A percentile compares a stretch with the other conserved stretches of the same genome.
Evolutionary conservation across 2,797 vertebrate species (phyloP).

Genomic region (Novumbra hubbsi): DNA sequence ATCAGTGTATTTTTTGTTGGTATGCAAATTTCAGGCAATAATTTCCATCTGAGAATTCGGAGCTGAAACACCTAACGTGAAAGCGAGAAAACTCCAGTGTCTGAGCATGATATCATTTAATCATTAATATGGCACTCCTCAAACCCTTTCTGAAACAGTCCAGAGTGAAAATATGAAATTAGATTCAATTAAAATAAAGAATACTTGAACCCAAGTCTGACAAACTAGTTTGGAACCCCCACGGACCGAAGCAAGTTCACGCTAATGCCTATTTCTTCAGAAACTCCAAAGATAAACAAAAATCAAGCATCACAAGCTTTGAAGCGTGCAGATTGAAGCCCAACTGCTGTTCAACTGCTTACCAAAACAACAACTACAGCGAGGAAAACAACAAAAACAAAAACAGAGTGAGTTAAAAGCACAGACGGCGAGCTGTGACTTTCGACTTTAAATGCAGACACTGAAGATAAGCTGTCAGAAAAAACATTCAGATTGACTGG

Average conservation of each 20-base stretch:
- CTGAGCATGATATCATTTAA: constrained; percentile 1
- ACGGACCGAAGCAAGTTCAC: not conserved
- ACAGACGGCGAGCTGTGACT: constrained; percentile 59
- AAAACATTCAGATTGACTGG: constrained; percentile 45
- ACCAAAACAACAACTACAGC: constrained; percentile 62
- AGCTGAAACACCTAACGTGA: not conserved
- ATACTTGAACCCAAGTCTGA: constrained; percentile 12
- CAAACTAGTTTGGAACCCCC: constrained; percentile 6
- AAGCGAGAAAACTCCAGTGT: constrained; percentile 3
- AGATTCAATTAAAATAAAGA: not conserved
- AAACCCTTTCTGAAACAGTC: constrained; percentile 12
- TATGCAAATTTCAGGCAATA: constrained; percentile 13
- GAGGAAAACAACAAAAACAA: constrained; percentile 60
- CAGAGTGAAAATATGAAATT: not conserved
- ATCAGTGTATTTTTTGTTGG: not conserved
- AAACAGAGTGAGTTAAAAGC: constrained; percentile 69
- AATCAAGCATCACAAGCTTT: constrained; percentile 55
- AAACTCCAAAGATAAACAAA: constrained; percentile 20
- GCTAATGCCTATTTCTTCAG: not conserved
- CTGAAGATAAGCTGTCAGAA: constrained; percentile 67
- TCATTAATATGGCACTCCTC: constrained; percentile 12
- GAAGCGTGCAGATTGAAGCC: constrained; percentile 61
- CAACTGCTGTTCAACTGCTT: constrained; percentile 51
- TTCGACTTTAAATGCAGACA: constrained; percentile 12
- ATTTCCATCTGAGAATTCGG: not conserved